Evolutionary conservation across 2,888 invertebrate genomes (phyloP).

Genomic region (Tiliacea aurago): DNA sequence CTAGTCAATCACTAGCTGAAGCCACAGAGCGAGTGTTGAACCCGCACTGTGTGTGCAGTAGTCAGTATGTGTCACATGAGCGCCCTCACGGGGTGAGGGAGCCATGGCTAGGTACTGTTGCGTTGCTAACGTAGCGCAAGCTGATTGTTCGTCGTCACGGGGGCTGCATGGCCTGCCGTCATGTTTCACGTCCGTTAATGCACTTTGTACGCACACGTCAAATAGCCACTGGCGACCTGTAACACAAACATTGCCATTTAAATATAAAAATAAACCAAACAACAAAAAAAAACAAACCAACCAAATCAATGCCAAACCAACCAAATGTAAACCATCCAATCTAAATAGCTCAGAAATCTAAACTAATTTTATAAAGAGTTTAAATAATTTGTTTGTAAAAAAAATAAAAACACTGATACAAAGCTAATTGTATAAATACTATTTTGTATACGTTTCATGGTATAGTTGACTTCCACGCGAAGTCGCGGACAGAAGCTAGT

Average conservation of each 20-base stretch:
- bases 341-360: neutral
- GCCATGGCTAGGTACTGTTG: conserved; percentile 62
- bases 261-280: too few relatives aligned
- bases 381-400: neutral
- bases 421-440: neutral
- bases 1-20: conserved; percentile 58
- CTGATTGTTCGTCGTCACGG: conserved; percentile 43
- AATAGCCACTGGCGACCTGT: conserved; percentile 64
- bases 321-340: neutral
- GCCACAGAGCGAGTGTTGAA: conserved; percentile 35
- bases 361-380: neutral
- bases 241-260: conserved; percentile 18
- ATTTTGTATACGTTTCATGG: neutral
- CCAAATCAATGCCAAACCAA: too few relatives aligned
- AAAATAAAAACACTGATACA: neutral
- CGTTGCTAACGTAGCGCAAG: conserved; percentile 51
- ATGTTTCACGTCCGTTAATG: conserved; percentile 50
- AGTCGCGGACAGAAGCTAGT: neutral
- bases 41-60: conserved; percentile 43
- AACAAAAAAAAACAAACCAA: too few relatives aligned
- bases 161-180: conserved; percentile 43
- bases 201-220: conserved; percentile 63
- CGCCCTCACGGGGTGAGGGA: conserved; percentile 71
- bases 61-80: conserved; percentile 61
- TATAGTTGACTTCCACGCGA: neutral